These are phyloP conservation scores for Cryptotermes secundus DNA, from an alignment of 1,140 invertebrate genomes.

Conservation along the genomic window DNA sequence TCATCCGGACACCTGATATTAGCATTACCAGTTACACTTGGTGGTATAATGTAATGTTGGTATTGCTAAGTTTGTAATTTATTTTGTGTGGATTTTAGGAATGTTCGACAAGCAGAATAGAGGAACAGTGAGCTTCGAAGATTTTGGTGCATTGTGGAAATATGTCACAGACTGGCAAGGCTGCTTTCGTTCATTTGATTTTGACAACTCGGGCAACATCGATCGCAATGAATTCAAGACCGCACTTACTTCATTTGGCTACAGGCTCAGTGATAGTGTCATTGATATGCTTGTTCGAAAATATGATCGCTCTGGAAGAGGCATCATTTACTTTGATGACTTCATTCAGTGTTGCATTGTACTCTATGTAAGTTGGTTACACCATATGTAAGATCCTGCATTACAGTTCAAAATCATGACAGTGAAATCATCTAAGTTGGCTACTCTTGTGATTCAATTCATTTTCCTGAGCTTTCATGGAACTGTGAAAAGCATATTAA, in stretches of 20 bases:
- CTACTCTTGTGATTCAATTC: background rate
- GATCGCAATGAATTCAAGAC: conserved; percentile 86
- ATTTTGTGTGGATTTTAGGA: conserved; percentile 58
- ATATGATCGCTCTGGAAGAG: conserved; percentile 90
- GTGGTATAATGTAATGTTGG: too few relatives aligned
- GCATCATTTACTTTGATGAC: conserved; percentile 95
- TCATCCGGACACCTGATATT: too few relatives aligned
- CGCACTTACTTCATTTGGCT: conserved; percentile 92
- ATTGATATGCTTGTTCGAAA: conserved; percentile 83
- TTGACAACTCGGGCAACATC: conserved; percentile 93
- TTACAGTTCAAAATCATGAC: background rate
- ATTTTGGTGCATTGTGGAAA: conserved; percentile 95
- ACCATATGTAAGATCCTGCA: background rate
- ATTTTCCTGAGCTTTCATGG: background rate
- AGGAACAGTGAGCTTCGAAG: conserved; percentile 91
- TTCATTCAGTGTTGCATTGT: conserved; percentile 97
- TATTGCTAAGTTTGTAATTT: too few relatives aligned
- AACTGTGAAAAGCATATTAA: background rate
- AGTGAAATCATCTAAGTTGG: background rate
- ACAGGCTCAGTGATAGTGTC: conserved; percentile 81
- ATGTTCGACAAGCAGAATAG: conserved; percentile 95
- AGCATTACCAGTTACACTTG: too few relatives aligned
- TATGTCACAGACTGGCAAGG: conserved; percentile 98
- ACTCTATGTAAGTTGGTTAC: conserved; percentile 77
- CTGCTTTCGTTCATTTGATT: conserved; percentile 92